These are phyloP conservation scores for Mixornis gularis DNA, from an alignment of 2,113 vertebrate genomes.

Conservation along the genomic window DNA sequence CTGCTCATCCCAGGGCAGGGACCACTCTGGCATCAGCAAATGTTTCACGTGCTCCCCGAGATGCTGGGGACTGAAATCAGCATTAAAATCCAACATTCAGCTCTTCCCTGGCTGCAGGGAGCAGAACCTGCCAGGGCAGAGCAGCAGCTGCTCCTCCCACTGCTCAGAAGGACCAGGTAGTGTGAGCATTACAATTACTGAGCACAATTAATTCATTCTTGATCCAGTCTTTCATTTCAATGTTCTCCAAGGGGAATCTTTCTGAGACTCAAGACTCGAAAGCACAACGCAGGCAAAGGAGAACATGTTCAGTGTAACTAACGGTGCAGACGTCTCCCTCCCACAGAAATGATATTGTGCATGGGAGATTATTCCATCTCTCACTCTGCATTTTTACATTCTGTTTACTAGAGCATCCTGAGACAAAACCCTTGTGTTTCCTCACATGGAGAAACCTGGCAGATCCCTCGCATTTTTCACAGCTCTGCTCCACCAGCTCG, in stretches of 20 bases:
- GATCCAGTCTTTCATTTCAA: constrained; percentile 32
- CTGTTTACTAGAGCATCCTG: constrained; percentile 37
- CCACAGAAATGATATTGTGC: constrained; percentile 25
- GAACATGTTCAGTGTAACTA: neutral
- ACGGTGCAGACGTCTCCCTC: constrained; percentile 42
- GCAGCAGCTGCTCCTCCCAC: neutral
- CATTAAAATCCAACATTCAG: neutral
- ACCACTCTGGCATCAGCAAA: neutral
- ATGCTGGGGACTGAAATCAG: neutral
- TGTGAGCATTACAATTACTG: constrained; percentile 3
- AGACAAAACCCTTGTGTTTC: constrained; percentile 32
- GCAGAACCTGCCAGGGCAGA: neutral
- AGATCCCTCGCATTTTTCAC: neutral
- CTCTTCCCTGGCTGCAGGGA: neutral
- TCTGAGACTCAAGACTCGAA: constrained; percentile 24
- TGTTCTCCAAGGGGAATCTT: constrained; percentile 35
- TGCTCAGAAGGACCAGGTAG: neutral
- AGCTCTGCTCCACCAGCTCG: neutral
- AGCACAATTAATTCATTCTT: constrained; percentile 43
- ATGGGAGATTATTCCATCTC: constrained; percentile 36
- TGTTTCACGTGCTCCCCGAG: rapidly evolving
- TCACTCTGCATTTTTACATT: constrained; percentile 13
- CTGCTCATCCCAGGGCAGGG: neutral
- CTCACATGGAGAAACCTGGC: neutral
- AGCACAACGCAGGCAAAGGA: constrained; percentile 10